phyloP scores from a whole-genome alignment of 1,140 invertebrate genomes.

The Plectrocnemia conspersa region DNA sequence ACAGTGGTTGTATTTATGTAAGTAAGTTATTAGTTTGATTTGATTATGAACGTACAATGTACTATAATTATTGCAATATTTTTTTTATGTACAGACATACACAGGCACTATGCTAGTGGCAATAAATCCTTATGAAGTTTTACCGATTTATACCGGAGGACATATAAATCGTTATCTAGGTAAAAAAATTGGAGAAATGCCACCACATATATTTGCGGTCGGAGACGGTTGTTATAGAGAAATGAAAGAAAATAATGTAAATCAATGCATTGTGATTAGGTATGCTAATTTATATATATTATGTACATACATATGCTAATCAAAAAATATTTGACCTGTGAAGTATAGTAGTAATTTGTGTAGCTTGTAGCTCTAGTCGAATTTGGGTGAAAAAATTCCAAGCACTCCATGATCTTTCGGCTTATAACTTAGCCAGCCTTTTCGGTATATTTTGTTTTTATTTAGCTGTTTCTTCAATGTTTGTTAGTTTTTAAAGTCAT shows the following conservation, averaged over 20 bases:
- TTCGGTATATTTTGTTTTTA: no score
- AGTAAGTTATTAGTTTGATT: conserved; percentile 42
- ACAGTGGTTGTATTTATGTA: conserved; percentile 86
- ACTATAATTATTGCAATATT: no score
- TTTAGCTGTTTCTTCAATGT: no score
- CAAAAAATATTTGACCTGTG: no score
- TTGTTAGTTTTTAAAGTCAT: no score
- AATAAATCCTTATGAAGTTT: conserved; percentile 88
- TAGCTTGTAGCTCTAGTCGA: no score
- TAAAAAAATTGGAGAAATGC: conserved; percentile 77
- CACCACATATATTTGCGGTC: conserved; percentile 91
- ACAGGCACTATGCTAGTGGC: conserved; percentile 90
- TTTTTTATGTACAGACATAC: conserved; percentile 69
- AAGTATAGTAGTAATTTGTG: no score
- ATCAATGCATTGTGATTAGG: conserved; percentile 92
- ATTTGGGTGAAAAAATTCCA: no score
- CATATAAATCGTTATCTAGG: conserved; percentile 79
- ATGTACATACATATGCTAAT: no score
- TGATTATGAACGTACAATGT: not conserved
- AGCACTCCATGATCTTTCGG: no score
- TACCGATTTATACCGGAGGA: conserved; percentile 86
- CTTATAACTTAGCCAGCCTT: no score
- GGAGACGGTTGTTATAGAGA: conserved; percentile 83
- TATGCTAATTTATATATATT: no score
- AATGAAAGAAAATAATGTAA: conserved; percentile 68